Evolutionary conservation across 2,888 invertebrate genomes (phyloP), one percentile per base, ranked within the genome.

Genomic region (Perdita meconis): DNA sequence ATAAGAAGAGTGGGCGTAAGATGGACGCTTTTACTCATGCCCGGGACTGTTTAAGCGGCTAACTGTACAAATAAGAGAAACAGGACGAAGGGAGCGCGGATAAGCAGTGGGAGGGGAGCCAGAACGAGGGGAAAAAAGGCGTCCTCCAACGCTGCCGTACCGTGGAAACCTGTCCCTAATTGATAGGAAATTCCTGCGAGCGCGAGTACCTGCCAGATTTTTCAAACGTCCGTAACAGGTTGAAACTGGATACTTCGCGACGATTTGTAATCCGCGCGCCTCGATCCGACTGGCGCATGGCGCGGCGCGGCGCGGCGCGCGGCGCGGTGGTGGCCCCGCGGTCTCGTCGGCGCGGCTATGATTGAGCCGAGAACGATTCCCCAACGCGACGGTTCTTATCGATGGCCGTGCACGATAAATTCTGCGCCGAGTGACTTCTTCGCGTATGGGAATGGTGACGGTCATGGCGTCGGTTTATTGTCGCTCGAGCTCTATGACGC

Each of bases 101-200:
- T 80, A 75, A 66, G 42, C 24, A 55, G 44, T 42, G 61, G 24
- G 57, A 56, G 70, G 42, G 55, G 80, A 77, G 67, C 80, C 67
- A 57, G 66, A 72, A 65, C 40, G 51, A 34, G 71, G 64, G 57
- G 66, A 75, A 72, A 71, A 82, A 76, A 60, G 42, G 38, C 65
- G 60, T 77, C 77, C 77, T 61, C 65, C 69, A 34, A 77, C 69
- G 81, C 68, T 38, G 61, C 16, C 47, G 60, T 16, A 50, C 81
- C 85, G 73, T 82, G 87, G 85, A 91, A 91, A 91, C 90, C 90
- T 90, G 90, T 91, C 91, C 89, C 88, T 91, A 91, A 91, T 91
- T 91, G 91, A 91, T 91, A 90, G 91, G 89, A 90, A 90, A 91
- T 91, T 91, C 91, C 91, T 86, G 72, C 75, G 63, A 64, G 82